Conservation (phyloP, 2,113 vertebrate species). For the Aptenodytes forsteri region DNA sequence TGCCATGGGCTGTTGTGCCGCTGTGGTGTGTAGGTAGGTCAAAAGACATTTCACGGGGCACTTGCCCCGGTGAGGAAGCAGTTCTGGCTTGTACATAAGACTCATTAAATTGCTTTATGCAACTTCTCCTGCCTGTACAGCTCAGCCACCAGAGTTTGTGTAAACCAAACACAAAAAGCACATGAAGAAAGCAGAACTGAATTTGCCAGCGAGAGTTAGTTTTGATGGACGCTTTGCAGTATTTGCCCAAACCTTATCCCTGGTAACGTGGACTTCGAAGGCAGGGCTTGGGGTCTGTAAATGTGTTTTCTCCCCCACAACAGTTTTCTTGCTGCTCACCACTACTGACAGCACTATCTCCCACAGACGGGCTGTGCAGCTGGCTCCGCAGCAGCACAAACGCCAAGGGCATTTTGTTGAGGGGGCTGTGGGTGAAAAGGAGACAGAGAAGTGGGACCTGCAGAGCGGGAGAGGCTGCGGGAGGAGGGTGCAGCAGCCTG, state of each 20-base stretch:
- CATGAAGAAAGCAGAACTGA: background rate
- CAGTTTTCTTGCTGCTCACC: background rate
- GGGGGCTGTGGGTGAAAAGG: background rate
- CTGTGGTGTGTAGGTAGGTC: background rate
- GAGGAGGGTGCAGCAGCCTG: background rate
- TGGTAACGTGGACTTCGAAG: background rate
- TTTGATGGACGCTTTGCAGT: background rate
- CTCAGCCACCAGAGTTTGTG: background rate
- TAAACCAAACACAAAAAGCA: background rate
- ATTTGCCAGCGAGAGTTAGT: background rate
- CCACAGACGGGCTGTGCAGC: background rate
- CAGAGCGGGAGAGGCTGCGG: background rate
- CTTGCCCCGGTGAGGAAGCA: background rate
- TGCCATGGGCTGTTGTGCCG: background rate
- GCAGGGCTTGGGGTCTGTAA: background rate
- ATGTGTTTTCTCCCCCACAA: background rate
- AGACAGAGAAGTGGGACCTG: background rate
- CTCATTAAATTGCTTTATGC: background rate
- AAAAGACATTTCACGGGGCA: background rate
- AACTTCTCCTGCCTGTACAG: background rate
- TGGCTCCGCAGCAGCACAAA: fast-evolving
- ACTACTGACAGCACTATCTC: background rate
- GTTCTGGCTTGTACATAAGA: background rate
- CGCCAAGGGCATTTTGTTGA: fast-evolving
- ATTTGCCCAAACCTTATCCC: background rate